Conservation (phyloP, 2,113 vertebrate species). For the Bubo blakistoni region DNA sequence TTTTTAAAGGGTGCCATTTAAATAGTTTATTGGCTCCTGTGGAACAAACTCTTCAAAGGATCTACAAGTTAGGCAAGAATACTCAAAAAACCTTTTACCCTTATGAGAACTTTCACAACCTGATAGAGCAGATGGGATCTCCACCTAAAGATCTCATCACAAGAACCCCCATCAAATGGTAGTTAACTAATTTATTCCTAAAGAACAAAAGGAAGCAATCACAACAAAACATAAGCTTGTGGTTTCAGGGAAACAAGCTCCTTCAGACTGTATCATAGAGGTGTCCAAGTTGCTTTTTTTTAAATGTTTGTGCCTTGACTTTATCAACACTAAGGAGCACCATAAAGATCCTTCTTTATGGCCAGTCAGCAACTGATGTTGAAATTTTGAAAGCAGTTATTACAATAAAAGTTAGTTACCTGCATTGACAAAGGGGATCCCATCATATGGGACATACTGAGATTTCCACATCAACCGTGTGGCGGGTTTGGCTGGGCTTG, state of each 20-base stretch:
- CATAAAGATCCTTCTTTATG: background rate
- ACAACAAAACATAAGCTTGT: background rate
- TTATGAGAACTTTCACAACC: rapidly evolving
- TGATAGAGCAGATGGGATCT: background rate
- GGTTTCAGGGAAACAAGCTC: background rate
- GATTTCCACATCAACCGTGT: constrained; percentile 87
- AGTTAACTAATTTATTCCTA: background rate
- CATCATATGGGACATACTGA: constrained; percentile 86
- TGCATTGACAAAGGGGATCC: constrained; percentile 86
- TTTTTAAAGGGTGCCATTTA: background rate
- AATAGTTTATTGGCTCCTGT: background rate
- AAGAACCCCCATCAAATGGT: background rate
- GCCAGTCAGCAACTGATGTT: background rate
- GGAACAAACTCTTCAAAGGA: background rate
- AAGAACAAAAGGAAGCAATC: background rate
- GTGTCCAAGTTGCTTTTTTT: background rate
- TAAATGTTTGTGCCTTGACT: background rate
- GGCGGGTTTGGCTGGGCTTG: constrained; percentile 82
- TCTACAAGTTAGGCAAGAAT: background rate
- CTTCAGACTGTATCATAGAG: background rate
- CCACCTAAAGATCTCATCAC: background rate
- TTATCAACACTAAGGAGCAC: background rate
- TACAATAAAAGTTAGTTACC: constrained; percentile 70
- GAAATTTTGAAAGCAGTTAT: constrained; percentile 19
- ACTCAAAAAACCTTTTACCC: background rate